These are phyloP conservation scores for Octopus bimaculoides DNA, from an alignment of 1,140 invertebrate genomes.

Conservation along the genomic window DNA sequence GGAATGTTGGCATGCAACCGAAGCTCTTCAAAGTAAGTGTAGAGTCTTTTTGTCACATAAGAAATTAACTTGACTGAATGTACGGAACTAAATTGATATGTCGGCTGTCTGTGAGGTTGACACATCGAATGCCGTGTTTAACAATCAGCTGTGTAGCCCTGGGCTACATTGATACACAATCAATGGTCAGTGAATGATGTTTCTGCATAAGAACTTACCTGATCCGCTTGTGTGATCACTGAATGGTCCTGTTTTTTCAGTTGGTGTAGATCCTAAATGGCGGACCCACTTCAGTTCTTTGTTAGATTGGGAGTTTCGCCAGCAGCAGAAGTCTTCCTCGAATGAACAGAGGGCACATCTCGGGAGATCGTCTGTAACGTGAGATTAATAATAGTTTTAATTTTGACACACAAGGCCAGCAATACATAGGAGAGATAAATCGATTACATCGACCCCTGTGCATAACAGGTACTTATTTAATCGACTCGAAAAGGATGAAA, in stretches of 20 bases:
- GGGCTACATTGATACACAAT: no score
- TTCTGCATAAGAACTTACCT: background rate
- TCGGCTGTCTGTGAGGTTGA: no score
- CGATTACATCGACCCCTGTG: background rate
- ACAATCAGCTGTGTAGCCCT: no score
- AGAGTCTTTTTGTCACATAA: no score
- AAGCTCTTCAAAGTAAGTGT: no score
- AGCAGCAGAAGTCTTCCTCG: conserved; percentile 45
- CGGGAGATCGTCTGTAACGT: background rate
- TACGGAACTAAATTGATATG: no score
- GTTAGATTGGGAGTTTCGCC: conserved; percentile 36
- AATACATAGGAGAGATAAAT: background rate
- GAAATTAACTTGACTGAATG: no score
- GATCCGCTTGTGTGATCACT: conserved; percentile 41
- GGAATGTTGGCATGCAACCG: no score
- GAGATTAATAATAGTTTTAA: background rate
- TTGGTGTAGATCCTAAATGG: conserved; percentile 34
- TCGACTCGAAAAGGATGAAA: background rate
- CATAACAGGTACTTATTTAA: background rate
- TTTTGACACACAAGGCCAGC: background rate
- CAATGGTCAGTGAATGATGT: no score
- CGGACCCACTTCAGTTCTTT: conserved; percentile 48
- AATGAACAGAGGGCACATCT: conserved; percentile 22
- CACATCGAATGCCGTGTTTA: no score
- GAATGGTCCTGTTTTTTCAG: conserved; percentile 38